These are phyloP conservation scores for Holacanthella duospinosa DNA, from an alignment of 2,888 invertebrate genomes.

Conservation along the genomic window DNA sequence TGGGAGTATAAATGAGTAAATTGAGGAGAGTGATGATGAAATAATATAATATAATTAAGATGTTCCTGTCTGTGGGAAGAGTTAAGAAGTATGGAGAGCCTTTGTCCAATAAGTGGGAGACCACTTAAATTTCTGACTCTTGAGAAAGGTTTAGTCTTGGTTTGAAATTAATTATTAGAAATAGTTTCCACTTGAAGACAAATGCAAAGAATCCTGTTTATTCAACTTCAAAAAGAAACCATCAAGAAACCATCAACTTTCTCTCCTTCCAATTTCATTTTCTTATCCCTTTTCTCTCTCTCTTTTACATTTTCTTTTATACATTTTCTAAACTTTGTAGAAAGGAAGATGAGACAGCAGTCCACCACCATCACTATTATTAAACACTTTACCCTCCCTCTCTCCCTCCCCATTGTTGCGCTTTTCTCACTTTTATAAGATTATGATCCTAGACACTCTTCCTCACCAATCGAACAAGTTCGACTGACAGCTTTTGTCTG, in stretches of 20 bases:
- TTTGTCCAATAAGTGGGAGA: not conserved
- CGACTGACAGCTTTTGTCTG: constrained; percentile 34
- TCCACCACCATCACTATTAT: constrained; percentile 1
- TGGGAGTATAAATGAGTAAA: too few species aligned
- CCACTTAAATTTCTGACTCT: not conserved
- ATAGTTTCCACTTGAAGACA: constrained; percentile 1
- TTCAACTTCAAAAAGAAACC: not conserved
- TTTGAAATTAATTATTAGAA: constrained; percentile 5
- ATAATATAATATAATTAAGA: too few species aligned
- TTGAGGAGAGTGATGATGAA: too few species aligned
- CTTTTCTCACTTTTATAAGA: too few species aligned
- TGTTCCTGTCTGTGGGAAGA: too few species aligned
- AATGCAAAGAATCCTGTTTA: constrained; percentile 3
- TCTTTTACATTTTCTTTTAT: not conserved
- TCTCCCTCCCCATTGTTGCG: too few species aligned
- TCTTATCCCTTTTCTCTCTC: not conserved
- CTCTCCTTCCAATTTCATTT: not conserved
- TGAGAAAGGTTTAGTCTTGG: not conserved
- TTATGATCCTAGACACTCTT: too few species aligned
- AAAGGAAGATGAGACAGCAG: too few species aligned
- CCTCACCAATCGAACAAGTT: constrained; percentile 40
- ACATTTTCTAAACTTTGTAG: not conserved
- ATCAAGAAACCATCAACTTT: not conserved
- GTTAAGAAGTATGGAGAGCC: not conserved
- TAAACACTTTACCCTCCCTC: too few species aligned